These are phyloP conservation scores for Trissolcus brochymenae DNA, from an alignment of 2,888 invertebrate genomes.

Conservation along the genomic window DNA sequence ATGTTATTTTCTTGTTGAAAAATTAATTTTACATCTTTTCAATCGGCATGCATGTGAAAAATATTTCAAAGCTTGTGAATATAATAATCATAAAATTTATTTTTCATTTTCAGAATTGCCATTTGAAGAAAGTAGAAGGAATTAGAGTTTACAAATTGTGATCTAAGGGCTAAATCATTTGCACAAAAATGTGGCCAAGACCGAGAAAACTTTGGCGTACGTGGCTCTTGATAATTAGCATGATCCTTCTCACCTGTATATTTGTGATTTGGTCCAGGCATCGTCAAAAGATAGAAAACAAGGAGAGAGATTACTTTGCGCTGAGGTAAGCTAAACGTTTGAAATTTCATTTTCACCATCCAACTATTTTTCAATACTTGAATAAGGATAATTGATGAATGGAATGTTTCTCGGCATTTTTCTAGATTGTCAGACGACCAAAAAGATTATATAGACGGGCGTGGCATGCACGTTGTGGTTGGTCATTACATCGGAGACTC, in stretches of 20 bases:
- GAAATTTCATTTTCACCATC: neutral
- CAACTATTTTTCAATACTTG: neutral
- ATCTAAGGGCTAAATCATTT: neutral
- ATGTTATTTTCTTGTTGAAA: no score
- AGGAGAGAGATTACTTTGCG: conserved; percentile 61
- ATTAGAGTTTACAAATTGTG: neutral
- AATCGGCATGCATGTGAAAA: neutral
- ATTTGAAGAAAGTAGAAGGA: no score
- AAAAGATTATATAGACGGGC: conserved; percentile 83
- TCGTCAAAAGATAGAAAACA: conserved; percentile 58
- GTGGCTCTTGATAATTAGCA: conserved; percentile 63
- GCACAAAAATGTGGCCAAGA: conserved; percentile 69
- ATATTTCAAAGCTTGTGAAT: neutral
- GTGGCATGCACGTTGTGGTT: conserved; percentile 89
- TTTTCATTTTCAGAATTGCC: neutral
- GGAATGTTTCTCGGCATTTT: conserved; percentile 4
- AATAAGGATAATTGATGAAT: conserved; percentile 4
- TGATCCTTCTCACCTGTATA: conserved; percentile 61
- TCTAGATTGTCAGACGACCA: conserved; percentile 80
- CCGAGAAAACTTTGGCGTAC: conserved; percentile 67
- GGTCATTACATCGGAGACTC: conserved; percentile 92
- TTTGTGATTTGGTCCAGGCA: conserved; percentile 67
- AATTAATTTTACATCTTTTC: neutral
- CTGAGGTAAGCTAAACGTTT: conserved; percentile 56
- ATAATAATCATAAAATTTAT: neutral